These are phyloP conservation scores for Brachionus sp. DNA, from an alignment of 1,140 invertebrate species.

Conservation along the genomic window DNA sequence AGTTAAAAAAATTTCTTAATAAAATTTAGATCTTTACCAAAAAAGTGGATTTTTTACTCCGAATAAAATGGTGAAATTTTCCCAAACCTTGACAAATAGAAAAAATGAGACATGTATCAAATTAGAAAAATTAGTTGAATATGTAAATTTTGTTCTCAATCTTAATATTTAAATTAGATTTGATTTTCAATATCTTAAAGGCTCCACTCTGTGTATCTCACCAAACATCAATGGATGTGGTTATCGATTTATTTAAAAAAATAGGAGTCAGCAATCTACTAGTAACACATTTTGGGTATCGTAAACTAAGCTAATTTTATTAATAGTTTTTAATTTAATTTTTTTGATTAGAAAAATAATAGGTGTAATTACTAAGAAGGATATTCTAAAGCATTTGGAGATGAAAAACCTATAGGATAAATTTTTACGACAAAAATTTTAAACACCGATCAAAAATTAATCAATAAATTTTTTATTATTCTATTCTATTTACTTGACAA, in stretches of 20 bases:
- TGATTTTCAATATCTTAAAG: conserved; percentile 51
- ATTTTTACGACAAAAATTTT: no score
- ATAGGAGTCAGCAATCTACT: conserved; percentile 90
- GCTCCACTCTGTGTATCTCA: conserved; percentile 98
- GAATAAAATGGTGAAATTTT: conserved; percentile 30
- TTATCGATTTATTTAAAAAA: conserved; percentile 99
- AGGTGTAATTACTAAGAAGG: conserved; percentile 98
- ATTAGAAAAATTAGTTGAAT: conserved; percentile 8
- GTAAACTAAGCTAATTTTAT: neutral
- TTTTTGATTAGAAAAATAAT: conserved; percentile 73
- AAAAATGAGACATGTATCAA: conserved; percentile 25
- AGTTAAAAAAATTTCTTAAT: neutral
- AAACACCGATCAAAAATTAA: no score
- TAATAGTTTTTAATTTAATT: conserved; percentile 2
- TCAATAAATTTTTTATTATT: neutral
- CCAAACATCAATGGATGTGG: conserved; percentile 99
- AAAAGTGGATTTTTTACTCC: neutral
- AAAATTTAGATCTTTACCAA: neutral
- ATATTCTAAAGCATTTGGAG: conserved; percentile 72
- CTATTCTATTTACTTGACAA: neutral
- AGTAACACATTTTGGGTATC: conserved; percentile 66
- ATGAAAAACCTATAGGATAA: no score
- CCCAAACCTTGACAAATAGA: conserved; percentile 21
- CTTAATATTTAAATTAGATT: neutral
- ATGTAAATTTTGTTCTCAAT: neutral